phyloP scores from a whole-genome alignment of 2,797 vertebrate genomes.

The Ceryle rudis region DNA sequence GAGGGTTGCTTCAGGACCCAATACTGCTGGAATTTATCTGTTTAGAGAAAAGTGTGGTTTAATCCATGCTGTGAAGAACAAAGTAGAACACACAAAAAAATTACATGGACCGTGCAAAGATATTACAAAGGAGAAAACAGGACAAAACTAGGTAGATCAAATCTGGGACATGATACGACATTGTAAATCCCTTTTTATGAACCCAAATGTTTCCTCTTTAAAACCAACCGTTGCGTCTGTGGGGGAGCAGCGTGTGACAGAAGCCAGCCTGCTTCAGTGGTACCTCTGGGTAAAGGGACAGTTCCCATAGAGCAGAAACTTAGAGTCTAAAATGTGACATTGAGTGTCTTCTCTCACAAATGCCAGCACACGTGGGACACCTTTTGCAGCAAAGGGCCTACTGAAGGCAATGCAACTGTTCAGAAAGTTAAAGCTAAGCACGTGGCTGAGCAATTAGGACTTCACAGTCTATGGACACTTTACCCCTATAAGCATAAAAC shows the following conservation, averaged over 20 bases:
- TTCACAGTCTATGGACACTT: accelerated
- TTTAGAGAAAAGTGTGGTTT: constrained; percentile 10
- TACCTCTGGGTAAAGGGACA: background rate
- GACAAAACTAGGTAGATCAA: background rate
- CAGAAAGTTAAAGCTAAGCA: background rate
- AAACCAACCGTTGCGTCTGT: background rate
- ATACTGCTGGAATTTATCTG: constrained; percentile 50
- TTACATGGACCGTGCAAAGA: background rate
- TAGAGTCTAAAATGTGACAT: background rate
- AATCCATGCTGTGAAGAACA: constrained; percentile 49
- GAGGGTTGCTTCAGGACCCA: constrained; percentile 28
- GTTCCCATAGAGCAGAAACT: background rate
- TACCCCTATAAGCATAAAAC: background rate
- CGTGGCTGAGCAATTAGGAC: accelerated
- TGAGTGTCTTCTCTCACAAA: background rate
- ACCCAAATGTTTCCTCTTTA: background rate
- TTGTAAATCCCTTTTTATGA: background rate
- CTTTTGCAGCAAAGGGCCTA: background rate
- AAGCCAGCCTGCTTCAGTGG: background rate
- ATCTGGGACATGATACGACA: background rate
- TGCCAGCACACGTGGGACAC: accelerated
- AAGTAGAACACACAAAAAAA: constrained; percentile 7
- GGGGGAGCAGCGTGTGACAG: background rate
- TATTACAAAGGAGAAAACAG: constrained; percentile 35
- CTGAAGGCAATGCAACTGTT: background rate